Base-by-base conservation (phyloP, 2,888 invertebrate species). In the Microplitis deprimator region DNA sequence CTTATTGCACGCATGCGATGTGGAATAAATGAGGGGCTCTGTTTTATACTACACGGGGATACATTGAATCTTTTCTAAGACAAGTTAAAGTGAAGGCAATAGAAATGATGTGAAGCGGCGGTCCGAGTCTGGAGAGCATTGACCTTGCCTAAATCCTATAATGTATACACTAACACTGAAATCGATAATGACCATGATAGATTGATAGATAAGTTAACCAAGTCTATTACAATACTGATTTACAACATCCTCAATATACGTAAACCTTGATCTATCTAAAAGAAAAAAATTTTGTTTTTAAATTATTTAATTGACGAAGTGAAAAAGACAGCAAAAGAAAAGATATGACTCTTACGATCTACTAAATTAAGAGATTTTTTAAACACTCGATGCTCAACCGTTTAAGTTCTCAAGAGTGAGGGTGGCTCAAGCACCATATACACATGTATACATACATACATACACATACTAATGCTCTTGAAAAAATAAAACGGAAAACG, bases 1-100 rank as follows among this genome's bases (percentile, higher is more conserved):
- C 75, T 67, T 65, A 69, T 38, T 16, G 38, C 68, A 68, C 68
- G 61, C 72, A 72, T 60, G 13, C 50, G 62, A 71, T 65, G 50
- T 62, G 50, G 50, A 64, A 73, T 62, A 64, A 64, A 41, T 60
- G 50, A 65, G 16, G 73, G 50, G 41, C 40, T 20, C 16, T 17
- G n/a, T 17, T 73, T 64, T 39, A 5, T 29, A 38, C 65, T 41
- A 73, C 16, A 39, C 20, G 73, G 73, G 64, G 13, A 17, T 20
- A 65, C 73, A 73, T 62, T 41, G 17, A 73, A 73, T 39, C 40
- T 73, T 73, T 73, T 41, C 17, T 10, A 64, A 62, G 38, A 20
- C 17, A 59, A 20, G 50, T 50, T 50, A 13, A 50, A 50, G 50
- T 50, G 13, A 50, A 50, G 13, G 50, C 50, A 50, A 50, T 13